Conservation (phyloP, 2,888 invertebrate species). For the Dynastes grantii region DNA sequence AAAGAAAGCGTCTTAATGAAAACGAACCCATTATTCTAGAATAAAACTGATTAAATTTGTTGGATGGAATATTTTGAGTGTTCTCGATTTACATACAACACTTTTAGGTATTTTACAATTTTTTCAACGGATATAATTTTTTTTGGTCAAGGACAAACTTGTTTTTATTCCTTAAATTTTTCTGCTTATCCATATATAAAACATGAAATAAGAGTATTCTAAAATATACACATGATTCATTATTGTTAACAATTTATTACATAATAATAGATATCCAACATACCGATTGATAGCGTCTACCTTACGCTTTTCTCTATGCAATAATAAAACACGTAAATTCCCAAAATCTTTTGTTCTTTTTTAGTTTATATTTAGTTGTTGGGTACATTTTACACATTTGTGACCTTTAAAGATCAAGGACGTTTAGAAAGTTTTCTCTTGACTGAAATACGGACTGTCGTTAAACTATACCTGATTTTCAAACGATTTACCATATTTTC, state of each 20-base stretch:
- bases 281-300: no score
- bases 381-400: conserved; percentile 28
- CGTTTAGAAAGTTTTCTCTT: conserved; percentile 41
- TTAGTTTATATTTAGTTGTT: conserved; percentile 26
- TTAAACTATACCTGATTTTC: conserved; percentile 43
- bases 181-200: no score
- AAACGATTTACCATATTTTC: conserved; percentile 32
- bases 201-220: background rate
- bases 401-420: conserved; percentile 47
- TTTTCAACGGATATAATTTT: no score
- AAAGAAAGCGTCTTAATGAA: background rate
- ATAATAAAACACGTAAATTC: no score
- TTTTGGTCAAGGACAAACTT: no score
- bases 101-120: no score
- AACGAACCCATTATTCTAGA: no score
- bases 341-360: background rate
- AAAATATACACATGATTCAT: background rate
- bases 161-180: no score
- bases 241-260: background rate
- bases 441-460: conserved; percentile 19
- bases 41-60: no score
- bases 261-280: background rate
- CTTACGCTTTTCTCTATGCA: no score
- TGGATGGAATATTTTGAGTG: no score
- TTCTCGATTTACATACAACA: no score